Percentiles rank a stretch among this genome's conserved stretches.
Conservation (phyloP, 2,888 invertebrate species). For the Epinotia ramella region DNA sequence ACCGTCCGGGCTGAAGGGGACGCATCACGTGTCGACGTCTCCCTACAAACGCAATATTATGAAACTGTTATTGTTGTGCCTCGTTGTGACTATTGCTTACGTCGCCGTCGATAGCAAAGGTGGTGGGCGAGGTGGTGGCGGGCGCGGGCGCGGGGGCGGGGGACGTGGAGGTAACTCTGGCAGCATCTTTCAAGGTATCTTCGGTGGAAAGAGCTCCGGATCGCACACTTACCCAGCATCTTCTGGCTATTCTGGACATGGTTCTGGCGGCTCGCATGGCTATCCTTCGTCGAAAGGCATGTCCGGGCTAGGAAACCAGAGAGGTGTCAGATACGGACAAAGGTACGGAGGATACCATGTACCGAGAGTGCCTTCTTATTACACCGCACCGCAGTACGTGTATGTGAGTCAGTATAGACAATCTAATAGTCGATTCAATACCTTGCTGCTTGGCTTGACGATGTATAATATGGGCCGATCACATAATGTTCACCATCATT, state of each 20-base stretch:
- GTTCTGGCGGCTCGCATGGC: slow-evolving; percentile 20
- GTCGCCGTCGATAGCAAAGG: slow-evolving; percentile 18
- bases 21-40: slow-evolving; percentile 13
- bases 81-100: slow-evolving; percentile 12
- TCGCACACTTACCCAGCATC: slow-evolving; percentile 29
- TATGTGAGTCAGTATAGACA: slow-evolving; percentile 32
- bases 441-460: slow-evolving; percentile 29
- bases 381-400: slow-evolving; percentile 27
- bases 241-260: slow-evolving; percentile 17
- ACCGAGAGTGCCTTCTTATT: slow-evolving; percentile 32
- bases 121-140: slow-evolving; percentile 19
- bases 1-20: slow-evolving; percentile 23
- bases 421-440: slow-evolving; percentile 31
- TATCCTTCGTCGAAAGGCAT: slow-evolving; percentile 30
- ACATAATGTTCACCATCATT: slow-evolving; percentile 13
- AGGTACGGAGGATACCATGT: slow-evolving; percentile 23
- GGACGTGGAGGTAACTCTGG: slow-evolving; percentile 20
- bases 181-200: slow-evolving; percentile 9
- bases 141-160: slow-evolving; percentile 21
- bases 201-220: slow-evolving; percentile 13
- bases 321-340: slow-evolving; percentile 21
- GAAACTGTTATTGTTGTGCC: slow-evolving; percentile 22
- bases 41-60: slow-evolving; percentile 22
- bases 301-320: slow-evolving; percentile 22
- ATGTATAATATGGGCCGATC: slow-evolving; percentile 38